These are phyloP conservation scores for Dinothrombium tinctorium DNA, from an alignment of 1,140 invertebrate species.

Conservation along the genomic window DNA sequence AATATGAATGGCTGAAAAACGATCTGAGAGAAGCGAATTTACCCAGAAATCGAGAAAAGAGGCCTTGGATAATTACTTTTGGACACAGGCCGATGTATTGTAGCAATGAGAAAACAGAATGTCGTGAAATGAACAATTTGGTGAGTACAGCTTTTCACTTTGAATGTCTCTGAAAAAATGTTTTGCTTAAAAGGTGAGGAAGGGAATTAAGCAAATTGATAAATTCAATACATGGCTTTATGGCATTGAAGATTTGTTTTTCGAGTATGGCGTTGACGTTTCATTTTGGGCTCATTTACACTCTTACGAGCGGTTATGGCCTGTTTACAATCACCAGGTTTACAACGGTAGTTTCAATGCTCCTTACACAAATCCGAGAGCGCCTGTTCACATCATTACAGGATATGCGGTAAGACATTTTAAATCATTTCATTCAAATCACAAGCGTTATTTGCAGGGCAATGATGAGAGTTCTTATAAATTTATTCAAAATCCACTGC, in stretches of 20 bases:
- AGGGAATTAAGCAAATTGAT: too few relatives aligned
- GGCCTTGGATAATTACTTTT: constrained; percentile 79
- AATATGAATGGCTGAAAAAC: constrained; percentile 65
- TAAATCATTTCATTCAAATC: too few relatives aligned
- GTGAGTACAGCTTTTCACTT: too few relatives aligned
- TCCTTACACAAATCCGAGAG: constrained; percentile 62
- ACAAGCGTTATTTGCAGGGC: constrained; percentile 28
- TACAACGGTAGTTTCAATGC: constrained; percentile 40
- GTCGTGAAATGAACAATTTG: constrained; percentile 20
- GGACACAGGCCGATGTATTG: constrained; percentile 97
- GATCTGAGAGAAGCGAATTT: constrained; percentile 40
- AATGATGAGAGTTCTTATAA: constrained; percentile 31
- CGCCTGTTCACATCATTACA: constrained; percentile 62
- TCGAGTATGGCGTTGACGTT: constrained; percentile 68
- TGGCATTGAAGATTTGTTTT: constrained; percentile 48
- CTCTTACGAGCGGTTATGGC: constrained; percentile 78
- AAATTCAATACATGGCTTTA: constrained; percentile 2
- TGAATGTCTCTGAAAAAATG: too few relatives aligned
- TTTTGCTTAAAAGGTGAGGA: not conserved
- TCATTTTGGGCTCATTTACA: constrained; percentile 91
- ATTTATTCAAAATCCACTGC: constrained; percentile 26
- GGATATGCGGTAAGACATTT: constrained; percentile 12
- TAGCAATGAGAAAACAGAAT: constrained; percentile 62
- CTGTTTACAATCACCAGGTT: constrained; percentile 60
- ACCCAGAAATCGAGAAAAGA: constrained; percentile 32